Conservation (phyloP, 1,140 invertebrate genomes). For the Drosophila nasuta region DNA sequence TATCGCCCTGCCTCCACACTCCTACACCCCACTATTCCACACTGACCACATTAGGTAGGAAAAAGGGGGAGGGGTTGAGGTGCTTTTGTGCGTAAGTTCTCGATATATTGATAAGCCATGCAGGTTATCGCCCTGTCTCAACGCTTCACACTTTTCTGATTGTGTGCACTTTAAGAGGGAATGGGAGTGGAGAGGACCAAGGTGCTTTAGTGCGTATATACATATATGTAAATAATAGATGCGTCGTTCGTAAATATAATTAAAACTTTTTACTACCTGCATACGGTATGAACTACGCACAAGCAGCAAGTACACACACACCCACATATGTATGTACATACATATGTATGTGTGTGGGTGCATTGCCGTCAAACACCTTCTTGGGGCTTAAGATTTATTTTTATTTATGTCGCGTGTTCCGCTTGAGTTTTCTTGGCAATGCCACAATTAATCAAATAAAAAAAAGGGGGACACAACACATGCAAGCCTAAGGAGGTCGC, state of each 20-base stretch:
- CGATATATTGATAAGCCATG: too few relatives aligned
- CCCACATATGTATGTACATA: not conserved
- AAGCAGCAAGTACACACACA: not conserved
- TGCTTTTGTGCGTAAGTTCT: conserved; percentile 32
- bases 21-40: not conserved
- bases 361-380: conserved; percentile 43
- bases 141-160: not conserved
- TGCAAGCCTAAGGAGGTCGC: conserved; percentile 31
- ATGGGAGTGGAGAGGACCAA: conserved; percentile 17
- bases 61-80: conserved; percentile 10
- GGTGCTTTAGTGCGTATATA: conserved; percentile 37
- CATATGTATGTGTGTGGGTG: conserved; percentile 3
- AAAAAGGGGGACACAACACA: conserved; percentile 27
- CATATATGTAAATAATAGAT: conserved; percentile 70
- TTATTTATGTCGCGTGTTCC: conserved; percentile 50
- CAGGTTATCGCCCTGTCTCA: too few relatives aligned
- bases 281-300: conserved; percentile 7
- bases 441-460: conserved; percentile 60
- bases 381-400: conserved; percentile 51
- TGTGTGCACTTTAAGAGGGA: not conserved
- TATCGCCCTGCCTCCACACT: not conserved
- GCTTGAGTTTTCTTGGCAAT: conserved; percentile 66
- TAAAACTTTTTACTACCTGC: conserved; percentile 45
- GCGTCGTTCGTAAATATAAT: conserved; percentile 60
- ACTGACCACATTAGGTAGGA: not conserved